Conservation (phyloP, 2,113 vertebrate genomes). For the Ophiodon elongatus region DNA sequence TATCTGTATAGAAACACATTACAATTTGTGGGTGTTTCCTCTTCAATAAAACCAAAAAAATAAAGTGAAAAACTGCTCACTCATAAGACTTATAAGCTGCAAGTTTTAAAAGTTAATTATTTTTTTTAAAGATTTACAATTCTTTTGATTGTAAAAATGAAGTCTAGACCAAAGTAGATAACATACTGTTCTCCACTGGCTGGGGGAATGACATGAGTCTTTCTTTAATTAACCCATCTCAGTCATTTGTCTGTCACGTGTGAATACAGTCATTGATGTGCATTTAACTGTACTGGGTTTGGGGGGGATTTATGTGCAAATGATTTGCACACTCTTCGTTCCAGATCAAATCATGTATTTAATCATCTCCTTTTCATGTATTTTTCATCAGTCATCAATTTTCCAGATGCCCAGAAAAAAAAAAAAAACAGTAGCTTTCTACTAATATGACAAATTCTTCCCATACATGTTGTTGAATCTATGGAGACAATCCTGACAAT, state of each 20-base stretch:
- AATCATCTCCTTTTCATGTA: conserved; percentile 32
- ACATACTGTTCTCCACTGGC: conserved; percentile 19
- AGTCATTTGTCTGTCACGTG: conserved; percentile 88
- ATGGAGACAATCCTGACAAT: conserved; percentile 36
- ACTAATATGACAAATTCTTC: conserved; percentile 23
- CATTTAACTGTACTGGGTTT: conserved; percentile 51
- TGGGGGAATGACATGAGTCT: conserved; percentile 77
- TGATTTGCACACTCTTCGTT: conserved; percentile 60
- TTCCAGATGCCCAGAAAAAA: conserved; percentile 21
- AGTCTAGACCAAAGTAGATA: conserved; percentile 62
- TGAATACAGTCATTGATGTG: conserved; percentile 69
- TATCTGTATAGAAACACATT: neutral
- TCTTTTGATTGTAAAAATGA: conserved; percentile 43
- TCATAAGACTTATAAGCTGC: rapidly evolving
- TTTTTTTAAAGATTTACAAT: conserved; percentile 31
- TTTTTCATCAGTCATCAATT: conserved; percentile 36
- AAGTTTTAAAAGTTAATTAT: conserved; percentile 11
- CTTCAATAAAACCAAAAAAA: neutral
- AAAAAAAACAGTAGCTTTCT: conserved; percentile 20
- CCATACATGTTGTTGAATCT: conserved; percentile 22
- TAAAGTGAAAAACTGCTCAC: neutral
- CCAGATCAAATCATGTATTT: conserved; percentile 63
- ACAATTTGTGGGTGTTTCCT: neutral
- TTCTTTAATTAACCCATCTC: conserved; percentile 91
- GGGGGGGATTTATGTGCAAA: conserved; percentile 46